These are phyloP conservation scores for Ceuthmochares aereus DNA, from an alignment of 2,113 vertebrate genomes.

Conservation along the genomic window DNA sequence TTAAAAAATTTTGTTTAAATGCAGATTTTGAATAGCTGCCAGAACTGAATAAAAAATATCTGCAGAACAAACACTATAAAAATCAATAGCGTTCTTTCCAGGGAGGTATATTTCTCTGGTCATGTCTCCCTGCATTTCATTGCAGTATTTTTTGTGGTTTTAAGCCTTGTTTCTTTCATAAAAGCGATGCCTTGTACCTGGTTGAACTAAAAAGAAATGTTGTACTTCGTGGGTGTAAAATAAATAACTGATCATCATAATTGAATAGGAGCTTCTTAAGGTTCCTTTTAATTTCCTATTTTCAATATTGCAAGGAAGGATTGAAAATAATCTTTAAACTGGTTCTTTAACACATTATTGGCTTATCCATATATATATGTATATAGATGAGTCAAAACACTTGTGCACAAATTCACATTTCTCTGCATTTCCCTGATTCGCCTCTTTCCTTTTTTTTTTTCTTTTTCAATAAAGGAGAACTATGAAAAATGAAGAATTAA, in stretches of 20 bases:
- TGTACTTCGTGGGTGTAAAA: background rate
- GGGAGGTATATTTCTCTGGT: conserved; percentile 24
- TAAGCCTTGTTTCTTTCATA: background rate
- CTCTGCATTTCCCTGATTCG: background rate
- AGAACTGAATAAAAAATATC: conserved; percentile 36
- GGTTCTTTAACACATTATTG: background rate
- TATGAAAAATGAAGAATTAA: background rate
- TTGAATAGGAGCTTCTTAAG: background rate
- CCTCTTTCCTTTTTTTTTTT: background rate
- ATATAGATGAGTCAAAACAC: background rate
- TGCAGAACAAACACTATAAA: conserved; percentile 46
- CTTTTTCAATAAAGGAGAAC: background rate
- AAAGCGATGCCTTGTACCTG: background rate
- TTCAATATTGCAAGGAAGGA: background rate
- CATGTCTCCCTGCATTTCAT: conserved; percentile 19
- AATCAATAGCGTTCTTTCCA: conserved; percentile 34
- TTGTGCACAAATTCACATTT: background rate
- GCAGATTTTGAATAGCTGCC: conserved; percentile 52
- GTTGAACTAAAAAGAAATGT: background rate
- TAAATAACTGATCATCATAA: background rate
- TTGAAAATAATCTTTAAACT: background rate
- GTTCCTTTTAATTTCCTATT: background rate
- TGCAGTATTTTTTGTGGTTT: conserved; percentile 3
- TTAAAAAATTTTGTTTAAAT: conserved; percentile 51
- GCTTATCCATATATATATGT: background rate